Base-by-base conservation (phyloP, 2,888 invertebrate species). In the Trachelus troglodyta region DNA sequence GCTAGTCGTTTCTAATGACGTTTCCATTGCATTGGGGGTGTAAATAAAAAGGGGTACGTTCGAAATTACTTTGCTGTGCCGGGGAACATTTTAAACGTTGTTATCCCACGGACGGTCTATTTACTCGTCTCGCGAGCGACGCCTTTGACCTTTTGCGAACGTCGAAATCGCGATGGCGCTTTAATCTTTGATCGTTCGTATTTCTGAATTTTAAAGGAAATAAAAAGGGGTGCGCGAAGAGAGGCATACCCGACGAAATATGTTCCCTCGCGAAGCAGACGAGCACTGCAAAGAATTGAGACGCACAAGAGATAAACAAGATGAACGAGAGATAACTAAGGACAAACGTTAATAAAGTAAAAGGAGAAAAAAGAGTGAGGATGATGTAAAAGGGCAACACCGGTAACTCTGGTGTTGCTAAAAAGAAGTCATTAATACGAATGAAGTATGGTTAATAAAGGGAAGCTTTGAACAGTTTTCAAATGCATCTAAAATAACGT, bases 11-110 rank as follows among this genome's bases (percentile, higher is more conserved):
- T 86, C 83, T 85, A 86, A 88, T 86, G 87, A 88, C 87, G 87
- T 90, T 90, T 86, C 85, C 86, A 86, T 86, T 84, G 85, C 85
- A 87, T 88, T 88, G 89, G 88, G 88, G 88, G 87, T 89, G 89
- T 90, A 81, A 79, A 34, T 71, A 71, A 23, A 23, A 31, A 33
- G 23, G 3, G 31, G 71, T 80, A 74, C 76, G 74, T 75, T 76
- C 75, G 81, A 82, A 71, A 84, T 80, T 86, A 87, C 84, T 86
- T 87, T 84, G 87, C 85, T 84, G 83, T 85, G 86, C 86, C 83
- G 79, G 77, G 73, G 80, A 82, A 86, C 79, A 85, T 87, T 85
- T 87, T 40, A 40, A 40, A 40, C 40, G 37, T 40, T 15, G 15
- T 40, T 40, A 40, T 40, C 40, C 23, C 23, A 23, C 23, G 40